Base-by-base conservation (phyloP, 1,140 invertebrate species). In the Neodiprion fabricii region DNA sequence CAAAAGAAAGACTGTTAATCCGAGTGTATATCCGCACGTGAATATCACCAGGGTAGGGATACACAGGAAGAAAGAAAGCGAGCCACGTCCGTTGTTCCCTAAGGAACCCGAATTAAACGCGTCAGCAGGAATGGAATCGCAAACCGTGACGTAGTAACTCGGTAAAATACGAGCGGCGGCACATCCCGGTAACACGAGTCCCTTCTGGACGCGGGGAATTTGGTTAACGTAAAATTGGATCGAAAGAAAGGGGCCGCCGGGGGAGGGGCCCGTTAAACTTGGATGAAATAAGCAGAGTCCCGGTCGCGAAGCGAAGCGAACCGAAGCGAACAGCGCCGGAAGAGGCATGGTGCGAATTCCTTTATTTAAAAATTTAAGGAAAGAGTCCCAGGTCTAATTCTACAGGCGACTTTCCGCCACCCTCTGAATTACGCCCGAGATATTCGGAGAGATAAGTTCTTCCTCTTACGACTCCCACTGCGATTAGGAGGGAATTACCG, bases 91-190 rank as follows among this genome's bases (percentile, higher is more conserved):
- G 28, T 3, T 1, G 4, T 5, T 61, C 53, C 53, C 53, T 17
- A 61, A 61, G 53, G 53, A 61, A 61, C 53, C 9, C 53, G 53
- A 61, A 61, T 61, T 61, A 61, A 61, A 61, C n/a, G 53, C 53
- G 53, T 61, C 53, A 61, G 53, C 53, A 61, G 53, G 53, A 61
- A 61, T 61, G 53, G 53, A 61, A 61, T 61, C 53, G 53, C n/a
- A 9, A 61, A 61, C 53, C 53, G n/a, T 61, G 53, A 61, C 53
- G 53, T 12, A 14, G 53, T 61, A 61, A 61, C n/a, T 5, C 53
- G 53, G 53, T 61, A 61, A 61, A 12, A 9, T 61, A 14, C n/a
- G 53, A 61, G 53, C 53, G 53, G 53, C n/a, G n/a, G 4, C 53
- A 9, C n/a, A 61, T 61, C 53, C 53, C 11, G 53, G 53, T 9